phyloP scores from a whole-genome alignment of 2,888 invertebrate species.

The Hydraecia micacea region DNA sequence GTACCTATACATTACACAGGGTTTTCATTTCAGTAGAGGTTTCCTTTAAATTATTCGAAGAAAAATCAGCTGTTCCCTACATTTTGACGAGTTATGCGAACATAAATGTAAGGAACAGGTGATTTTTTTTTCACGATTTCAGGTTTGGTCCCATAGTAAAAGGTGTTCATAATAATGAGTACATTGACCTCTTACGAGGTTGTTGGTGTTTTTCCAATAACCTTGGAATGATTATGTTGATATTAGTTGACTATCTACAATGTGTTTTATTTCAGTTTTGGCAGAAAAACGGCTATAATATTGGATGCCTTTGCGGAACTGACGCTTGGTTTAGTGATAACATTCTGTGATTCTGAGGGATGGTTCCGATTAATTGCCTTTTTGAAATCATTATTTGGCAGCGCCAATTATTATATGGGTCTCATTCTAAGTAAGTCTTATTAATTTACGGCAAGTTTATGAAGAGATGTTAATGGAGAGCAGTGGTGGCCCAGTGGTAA shows the following conservation, averaged over 20 bases:
- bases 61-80: too few species aligned
- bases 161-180: too few species aligned
- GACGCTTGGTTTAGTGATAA: constrained; percentile 74
- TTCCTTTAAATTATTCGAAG: background rate
- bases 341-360: constrained; percentile 82
- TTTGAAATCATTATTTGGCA: constrained; percentile 80
- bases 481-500: background rate
- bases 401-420: constrained; percentile 79
- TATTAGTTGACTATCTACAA: background rate
- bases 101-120: too few species aligned
- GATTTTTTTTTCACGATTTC: too few species aligned
- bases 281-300: constrained; percentile 78
- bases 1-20: background rate
- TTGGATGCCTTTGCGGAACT: constrained; percentile 75
- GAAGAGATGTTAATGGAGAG: background rate
- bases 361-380: constrained; percentile 84
- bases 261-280: constrained; percentile 77
- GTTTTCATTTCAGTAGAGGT: background rate
- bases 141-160: too few species aligned
- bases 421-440: constrained; percentile 78
- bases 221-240: too few species aligned
- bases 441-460: background rate
- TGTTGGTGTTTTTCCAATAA: too few species aligned
- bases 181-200: too few species aligned
- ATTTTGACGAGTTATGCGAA: too few species aligned